Conservation (phyloP, 2,113 vertebrate species). For the Naja naja region DNA sequence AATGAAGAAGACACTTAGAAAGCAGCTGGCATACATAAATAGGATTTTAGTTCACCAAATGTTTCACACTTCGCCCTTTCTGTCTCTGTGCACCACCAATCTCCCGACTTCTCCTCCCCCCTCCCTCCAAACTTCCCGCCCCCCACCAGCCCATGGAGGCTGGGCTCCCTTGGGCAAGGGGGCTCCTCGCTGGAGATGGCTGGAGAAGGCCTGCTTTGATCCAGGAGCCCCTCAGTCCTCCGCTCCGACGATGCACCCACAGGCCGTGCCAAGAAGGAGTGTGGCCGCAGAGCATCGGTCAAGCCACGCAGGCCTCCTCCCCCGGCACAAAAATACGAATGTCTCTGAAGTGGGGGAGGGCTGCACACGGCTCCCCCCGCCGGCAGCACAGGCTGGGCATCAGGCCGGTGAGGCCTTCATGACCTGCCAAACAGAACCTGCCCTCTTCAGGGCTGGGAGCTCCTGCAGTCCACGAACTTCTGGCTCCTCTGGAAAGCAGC, state of each 20-base stretch:
- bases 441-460: slow-evolving; percentile 43
- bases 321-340: too few species aligned
- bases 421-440: not conserved
- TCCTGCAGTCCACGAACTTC: slow-evolving; percentile 50
- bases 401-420: not conserved
- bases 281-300: not conserved
- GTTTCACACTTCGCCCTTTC: not conserved
- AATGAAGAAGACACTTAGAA: not conserved
- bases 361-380: not conserved
- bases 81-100: not conserved
- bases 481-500: slow-evolving; percentile 35
- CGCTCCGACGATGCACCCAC: not conserved
- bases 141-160: too few species aligned
- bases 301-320: not conserved
- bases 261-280: not conserved
- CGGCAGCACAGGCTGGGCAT: not conserved
- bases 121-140: not conserved
- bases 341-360: not conserved
- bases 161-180: fast-evolving
- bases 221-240: not conserved
- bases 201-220: not conserved
- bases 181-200: fast-evolving
- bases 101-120: not conserved
- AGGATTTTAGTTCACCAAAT: slow-evolving; percentile 10
- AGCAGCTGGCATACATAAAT: slow-evolving; percentile 6